A percentile compares a stretch with the other conserved stretches of the same genome.
Evolutionary conservation across 2,888 invertebrate genomes (phyloP).

Genomic region (Hedya salicella): DNA sequence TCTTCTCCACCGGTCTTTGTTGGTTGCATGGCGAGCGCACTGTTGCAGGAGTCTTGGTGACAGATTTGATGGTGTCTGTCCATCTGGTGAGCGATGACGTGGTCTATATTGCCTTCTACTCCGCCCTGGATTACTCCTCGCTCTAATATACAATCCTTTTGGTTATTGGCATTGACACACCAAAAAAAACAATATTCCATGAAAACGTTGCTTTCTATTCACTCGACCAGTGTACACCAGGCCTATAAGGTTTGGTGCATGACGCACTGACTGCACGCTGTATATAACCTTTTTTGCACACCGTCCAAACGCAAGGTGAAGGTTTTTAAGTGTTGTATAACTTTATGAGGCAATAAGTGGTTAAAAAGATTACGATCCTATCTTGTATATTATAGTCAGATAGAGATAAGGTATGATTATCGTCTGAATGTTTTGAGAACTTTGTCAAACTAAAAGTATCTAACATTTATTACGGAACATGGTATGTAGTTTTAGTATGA

Average conservation of each 20-base stretch:
- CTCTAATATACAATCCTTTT: too few species aligned
- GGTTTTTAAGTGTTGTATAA: neutral
- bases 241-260: constrained; percentile 21
- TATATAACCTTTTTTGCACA: constrained; percentile 24
- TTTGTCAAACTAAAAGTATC: neutral
- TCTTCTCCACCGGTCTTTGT: too few species aligned
- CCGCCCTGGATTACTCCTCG: too few species aligned
- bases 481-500: too few species aligned
- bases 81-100: too few species aligned
- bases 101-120: too few species aligned
- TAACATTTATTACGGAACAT: neutral
- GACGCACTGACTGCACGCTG: constrained; percentile 2
- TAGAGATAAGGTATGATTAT: neutral
- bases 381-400: neutral
- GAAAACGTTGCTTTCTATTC: neutral
- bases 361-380: neutral
- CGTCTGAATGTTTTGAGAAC: neutral
- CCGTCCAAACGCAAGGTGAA: constrained; percentile 27
- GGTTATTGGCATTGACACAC: too few species aligned
- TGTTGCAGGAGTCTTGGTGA: too few species aligned
- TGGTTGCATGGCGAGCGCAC: too few species aligned
- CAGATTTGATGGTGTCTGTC: too few species aligned
- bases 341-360: neutral
- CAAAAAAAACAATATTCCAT: too few species aligned
- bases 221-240: constrained; percentile 6